phyloP scores from a whole-genome alignment of 37 sponge, comb jelly and placozoan genomes.

The Spongilla lacustris region DNA sequence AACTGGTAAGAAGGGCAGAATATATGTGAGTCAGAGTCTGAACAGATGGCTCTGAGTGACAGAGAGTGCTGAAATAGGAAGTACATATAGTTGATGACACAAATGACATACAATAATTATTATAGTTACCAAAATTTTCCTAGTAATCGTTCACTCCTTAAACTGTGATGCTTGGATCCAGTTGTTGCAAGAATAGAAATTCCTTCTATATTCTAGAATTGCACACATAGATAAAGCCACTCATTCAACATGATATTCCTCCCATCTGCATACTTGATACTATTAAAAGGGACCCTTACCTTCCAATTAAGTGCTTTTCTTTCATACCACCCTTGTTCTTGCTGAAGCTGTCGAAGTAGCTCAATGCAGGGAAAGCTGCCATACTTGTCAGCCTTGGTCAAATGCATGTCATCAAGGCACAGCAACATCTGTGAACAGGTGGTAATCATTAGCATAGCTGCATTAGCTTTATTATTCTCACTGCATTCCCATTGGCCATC shows the following conservation, averaged over 20 bases:
- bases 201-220: conserved; percentile 1
- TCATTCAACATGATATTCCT: neutral
- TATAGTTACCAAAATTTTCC: conserved; percentile 22
- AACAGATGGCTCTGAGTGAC: conserved; percentile 33
- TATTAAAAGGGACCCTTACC: conserved; percentile 20
- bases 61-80: conserved; percentile 19
- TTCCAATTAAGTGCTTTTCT: conserved; percentile 56
- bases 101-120: neutral
- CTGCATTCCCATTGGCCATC: neutral
- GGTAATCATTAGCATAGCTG: neutral
- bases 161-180: neutral
- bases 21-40: conserved; percentile 14
- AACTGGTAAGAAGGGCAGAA: conserved; percentile 12
- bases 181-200: conserved; percentile 16
- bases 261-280: too few relatives aligned
- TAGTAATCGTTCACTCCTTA: conserved; percentile 7
- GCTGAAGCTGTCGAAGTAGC: conserved; percentile 66
- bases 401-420: conserved; percentile 76
- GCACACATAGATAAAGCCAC: neutral
- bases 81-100: neutral
- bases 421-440: conserved; percentile 39
- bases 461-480: neutral
- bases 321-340: conserved; percentile 68
- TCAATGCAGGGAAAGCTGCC: conserved; percentile 56
- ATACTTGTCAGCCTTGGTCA: conserved; percentile 52